Evolutionary conservation across 1,140 invertebrate genomes (phyloP), one percentile per base, ranked within the genome.

Genomic region (Listronotus oregonensis): DNA sequence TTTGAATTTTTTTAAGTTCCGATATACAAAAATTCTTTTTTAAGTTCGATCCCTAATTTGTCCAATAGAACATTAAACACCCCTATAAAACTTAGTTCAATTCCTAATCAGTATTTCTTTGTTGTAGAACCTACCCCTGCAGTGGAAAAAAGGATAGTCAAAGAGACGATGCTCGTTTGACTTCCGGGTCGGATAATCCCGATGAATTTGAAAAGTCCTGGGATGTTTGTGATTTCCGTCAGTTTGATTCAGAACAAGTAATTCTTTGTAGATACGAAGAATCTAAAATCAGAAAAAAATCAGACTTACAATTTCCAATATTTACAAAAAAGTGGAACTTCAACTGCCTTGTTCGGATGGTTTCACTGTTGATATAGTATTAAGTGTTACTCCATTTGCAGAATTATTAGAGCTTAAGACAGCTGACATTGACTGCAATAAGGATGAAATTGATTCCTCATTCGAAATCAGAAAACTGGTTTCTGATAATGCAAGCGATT

Each of bases 291-390:
- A 34, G 8, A 66, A 60, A 18, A 43, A 14, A n/a, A 42, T 59
- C 9, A 15, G 59, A 66, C 6, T n/a, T 69, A 69, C 44, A 47
- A 63, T 51, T 59, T 58, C 5, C 46, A 47, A 4, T 8, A 27
- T 43, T 50, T 60, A 31, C 39, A 69, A 66, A 18, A 42, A 58
- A 54, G 14, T 21, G n/a, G 18, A 10, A 14, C 2, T 55, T 11
- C 14, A 9, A 7, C 32, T 63, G 1, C 60, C 60, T 37, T 34
- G 51, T 10, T n/a, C 18, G 3, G 60, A 47, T 37, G 60, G 50
- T 15, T 17, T 12, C 3, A 37, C 6, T 10, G 34, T 39, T 37
- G 7, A 39, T n/a, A 40, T 63, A 0, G 12, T 21, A 37, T 34
- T 37, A 8, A 6, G 0, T 15, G 43, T 55, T 10, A 34, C 60